Percentiles rank a stretch among this genome's conserved stretches.
Evolutionary conservation across 2,797 vertebrate genomes (phyloP).

Genomic region (Bovichtus variegatus): DNA sequence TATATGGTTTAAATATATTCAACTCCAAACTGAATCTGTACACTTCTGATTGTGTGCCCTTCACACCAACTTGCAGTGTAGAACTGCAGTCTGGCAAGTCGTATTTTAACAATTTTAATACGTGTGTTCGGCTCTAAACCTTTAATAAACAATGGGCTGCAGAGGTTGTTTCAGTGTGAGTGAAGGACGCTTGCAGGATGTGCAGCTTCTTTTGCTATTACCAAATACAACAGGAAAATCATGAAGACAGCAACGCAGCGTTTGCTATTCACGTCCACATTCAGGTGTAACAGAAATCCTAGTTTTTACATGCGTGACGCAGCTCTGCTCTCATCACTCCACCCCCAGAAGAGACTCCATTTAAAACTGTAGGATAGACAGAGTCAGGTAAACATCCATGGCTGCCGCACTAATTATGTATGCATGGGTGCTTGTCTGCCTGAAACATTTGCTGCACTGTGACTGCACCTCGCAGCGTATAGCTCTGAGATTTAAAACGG

Average conservation of each 20-base stretch:
- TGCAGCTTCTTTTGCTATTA: background rate
- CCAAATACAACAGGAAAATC: background rate
- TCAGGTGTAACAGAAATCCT: background rate
- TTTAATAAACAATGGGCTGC: constrained; percentile 37
- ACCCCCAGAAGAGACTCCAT: constrained; percentile 21
- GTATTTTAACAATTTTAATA: background rate
- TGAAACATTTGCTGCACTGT: constrained; percentile 54
- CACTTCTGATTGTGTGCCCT: background rate
- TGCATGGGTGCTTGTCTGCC: constrained; percentile 50
- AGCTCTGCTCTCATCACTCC: constrained; percentile 12
- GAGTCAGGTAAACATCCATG: constrained; percentile 58
- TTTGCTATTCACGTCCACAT: constrained; percentile 36
- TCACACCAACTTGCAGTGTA: no score
- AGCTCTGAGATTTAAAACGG: background rate
- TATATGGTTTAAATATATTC: no score
- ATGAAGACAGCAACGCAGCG: background rate
- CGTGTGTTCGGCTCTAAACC: background rate
- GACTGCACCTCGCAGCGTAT: constrained; percentile 27
- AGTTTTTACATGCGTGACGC: constrained; percentile 34
- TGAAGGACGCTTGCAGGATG: background rate
- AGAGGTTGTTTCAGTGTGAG: background rate
- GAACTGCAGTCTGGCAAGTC: no score
- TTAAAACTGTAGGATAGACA: constrained; percentile 40
- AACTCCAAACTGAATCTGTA: background rate
- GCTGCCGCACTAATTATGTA: constrained; percentile 47